Evolutionary conservation across 1,140 invertebrate species (phyloP), one percentile per base, ranked within the genome.

Genomic region (Heliconius hewitsoni): DNA sequence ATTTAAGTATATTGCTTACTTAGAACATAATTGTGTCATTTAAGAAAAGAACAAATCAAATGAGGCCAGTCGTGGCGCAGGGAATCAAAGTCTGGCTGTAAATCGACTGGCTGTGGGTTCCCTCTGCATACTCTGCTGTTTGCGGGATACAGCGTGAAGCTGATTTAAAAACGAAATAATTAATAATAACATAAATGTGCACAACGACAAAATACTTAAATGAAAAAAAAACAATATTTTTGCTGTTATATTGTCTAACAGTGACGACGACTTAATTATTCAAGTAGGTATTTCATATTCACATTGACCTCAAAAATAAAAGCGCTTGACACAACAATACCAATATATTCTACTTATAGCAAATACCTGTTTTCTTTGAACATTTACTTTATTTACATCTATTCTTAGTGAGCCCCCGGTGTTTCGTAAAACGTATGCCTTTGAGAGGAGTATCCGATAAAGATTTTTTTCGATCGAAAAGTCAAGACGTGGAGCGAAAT

Each of bases 241-340:
- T 46, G 13, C 42, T 13, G 42, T 42, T 42, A 30, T 2, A 42
- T 42, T 42, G 42, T 42, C 42, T 42, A 42, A 42, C 42, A 46
- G 13, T 46, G 42, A 46, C 42, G 2, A 13, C 11, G 23, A 66
- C 23, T 66, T 27, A 66, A 66, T 66, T 30, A 27, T 27, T 13
- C 0, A 27, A 66, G 11, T 66, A 66, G 3, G 60, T 66, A 66
- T 66, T 66, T 66, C 60, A 66, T 66, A 27, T 66, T 66, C 60
- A 66, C 23, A 66, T 66, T 66, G 60, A 66, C 60, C 60, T 66
- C 60, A 66, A 66, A 66, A 66, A 66, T 27, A 66, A 66, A 66
- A 66, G 60, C 27, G 60, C 60, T 66, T 30, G 60, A 66, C 11
- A 60, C 3, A 60, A 66, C 23, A 66, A 66, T 0, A n/a, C 11